Evolutionary conservation across 2,797 vertebrate species (phyloP).

Genomic region (Anabas testudineus): DNA sequence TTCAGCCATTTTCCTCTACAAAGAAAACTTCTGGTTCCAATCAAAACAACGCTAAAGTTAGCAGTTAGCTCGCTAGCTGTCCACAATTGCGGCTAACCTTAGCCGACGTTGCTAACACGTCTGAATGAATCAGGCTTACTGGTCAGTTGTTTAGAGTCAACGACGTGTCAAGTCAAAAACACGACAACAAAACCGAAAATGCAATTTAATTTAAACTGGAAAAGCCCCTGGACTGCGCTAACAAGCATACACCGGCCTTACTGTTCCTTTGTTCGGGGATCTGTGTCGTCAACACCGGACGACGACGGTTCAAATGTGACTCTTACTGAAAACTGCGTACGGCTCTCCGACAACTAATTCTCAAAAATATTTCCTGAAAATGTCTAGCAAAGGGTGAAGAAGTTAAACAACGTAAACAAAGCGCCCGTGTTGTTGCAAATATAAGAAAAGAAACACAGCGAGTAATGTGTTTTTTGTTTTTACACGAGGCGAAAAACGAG

Average conservation of each 20-base stretch:
- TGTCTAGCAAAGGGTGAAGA: neutral
- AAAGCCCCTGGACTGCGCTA: accelerated
- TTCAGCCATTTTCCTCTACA: conserved; percentile 89
- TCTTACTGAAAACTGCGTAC: conserved; percentile 46
- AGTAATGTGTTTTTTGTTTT: conserved; percentile 6
- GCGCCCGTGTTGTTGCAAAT: neutral
- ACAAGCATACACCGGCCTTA: conserved; percentile 33
- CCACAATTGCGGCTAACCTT: conserved; percentile 56
- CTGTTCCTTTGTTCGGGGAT: conserved; percentile 77
- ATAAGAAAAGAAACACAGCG: neutral
- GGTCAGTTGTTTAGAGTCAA: neutral
- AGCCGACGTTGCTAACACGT: conserved; percentile 49
- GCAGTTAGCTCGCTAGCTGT: conserved; percentile 38
- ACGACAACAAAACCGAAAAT: no score
- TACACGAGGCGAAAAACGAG: conserved; percentile 50
- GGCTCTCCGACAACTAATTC: neutral
- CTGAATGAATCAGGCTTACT: conserved; percentile 38
- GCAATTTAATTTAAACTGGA: no score
- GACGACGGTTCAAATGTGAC: conserved; percentile 44
- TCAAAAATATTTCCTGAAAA: neutral
- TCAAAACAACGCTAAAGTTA: conserved; percentile 44
- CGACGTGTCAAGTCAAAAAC: neutral
- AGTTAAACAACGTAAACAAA: neutral
- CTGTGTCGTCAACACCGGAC: conserved; percentile 70
- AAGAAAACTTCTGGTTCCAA: neutral